A percentile compares a stretch with the other conserved stretches of the same genome.
These are phyloP conservation scores for Acutogordius australiensis DNA, from an alignment of 2,888 invertebrate species.

Conservation along the genomic window DNA sequence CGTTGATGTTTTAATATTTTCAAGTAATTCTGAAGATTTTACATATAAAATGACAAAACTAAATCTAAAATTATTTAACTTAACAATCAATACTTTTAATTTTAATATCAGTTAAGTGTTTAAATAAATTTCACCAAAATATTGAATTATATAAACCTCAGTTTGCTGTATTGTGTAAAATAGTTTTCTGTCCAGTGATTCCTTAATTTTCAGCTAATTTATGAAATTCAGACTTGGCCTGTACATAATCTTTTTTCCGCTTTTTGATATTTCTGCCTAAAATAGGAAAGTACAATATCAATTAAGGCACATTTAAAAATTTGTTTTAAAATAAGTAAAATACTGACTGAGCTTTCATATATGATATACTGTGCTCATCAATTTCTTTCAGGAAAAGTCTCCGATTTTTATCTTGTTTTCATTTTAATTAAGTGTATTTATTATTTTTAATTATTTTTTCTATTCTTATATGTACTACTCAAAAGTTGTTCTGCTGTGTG, in stretches of 20 bases:
- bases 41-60: too few relatives aligned
- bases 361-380: slow-evolving; percentile 2
- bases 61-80: too few relatives aligned
- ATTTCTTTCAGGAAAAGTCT: not conserved
- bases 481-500: too few relatives aligned
- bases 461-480: too few relatives aligned
- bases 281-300: not conserved
- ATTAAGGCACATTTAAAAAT: not conserved
- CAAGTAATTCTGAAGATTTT: not conserved
- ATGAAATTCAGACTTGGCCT: not conserved
- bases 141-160: not conserved
- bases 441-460: too few relatives aligned
- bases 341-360: slow-evolving; percentile 6
- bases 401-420: too few relatives aligned
- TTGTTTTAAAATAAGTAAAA: not conserved
- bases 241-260: slow-evolving; percentile 4
- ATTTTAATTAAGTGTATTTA: too few relatives aligned
- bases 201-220: not conserved
- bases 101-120: too few relatives aligned
- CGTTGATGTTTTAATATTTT: too few relatives aligned
- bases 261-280: not conserved
- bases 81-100: too few relatives aligned
- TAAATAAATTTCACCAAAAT: too few relatives aligned
- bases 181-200: not conserved
- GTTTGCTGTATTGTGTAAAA: slow-evolving; percentile 1